A percentile compares a stretch with the other conserved stretches of the same genome.
These are phyloP conservation scores for Tinamus major DNA, from an alignment of 2,797 vertebrate species.

Conservation along the genomic window DNA sequence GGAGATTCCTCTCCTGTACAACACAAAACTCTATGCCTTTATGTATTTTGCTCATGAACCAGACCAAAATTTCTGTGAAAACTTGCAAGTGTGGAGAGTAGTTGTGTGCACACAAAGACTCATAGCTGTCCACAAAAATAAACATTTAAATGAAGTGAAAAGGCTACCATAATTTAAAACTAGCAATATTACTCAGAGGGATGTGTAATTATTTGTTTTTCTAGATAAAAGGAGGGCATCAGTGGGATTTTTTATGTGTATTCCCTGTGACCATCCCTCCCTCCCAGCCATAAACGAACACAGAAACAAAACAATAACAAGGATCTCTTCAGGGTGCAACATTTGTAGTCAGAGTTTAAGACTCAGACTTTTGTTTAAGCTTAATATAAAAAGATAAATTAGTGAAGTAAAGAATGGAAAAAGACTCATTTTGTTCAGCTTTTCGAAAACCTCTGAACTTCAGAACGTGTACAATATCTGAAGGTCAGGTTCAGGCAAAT, in stretches of 20 bases:
- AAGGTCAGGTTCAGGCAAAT: neutral
- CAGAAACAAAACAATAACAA: neutral
- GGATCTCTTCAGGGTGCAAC: neutral
- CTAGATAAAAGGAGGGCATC: conserved; percentile 22
- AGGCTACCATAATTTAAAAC: conserved; percentile 50
- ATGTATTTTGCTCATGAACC: neutral
- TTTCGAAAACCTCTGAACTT: neutral
- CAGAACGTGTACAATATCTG: neutral
- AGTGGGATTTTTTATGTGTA: neutral
- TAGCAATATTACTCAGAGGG: conserved; percentile 3
- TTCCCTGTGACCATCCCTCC: neutral
- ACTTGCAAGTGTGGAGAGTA: conserved; percentile 15
- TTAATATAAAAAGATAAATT: neutral
- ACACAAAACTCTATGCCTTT: neutral
- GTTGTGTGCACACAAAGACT: conserved; percentile 5
- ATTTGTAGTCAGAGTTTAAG: neutral
- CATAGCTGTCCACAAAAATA: conserved; percentile 51
- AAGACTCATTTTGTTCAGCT: neutral
- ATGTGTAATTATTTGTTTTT: conserved; percentile 62
- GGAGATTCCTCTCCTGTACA: neutral
- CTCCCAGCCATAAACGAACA: conserved; percentile 1
- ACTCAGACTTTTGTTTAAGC: neutral
- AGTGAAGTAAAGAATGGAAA: neutral
- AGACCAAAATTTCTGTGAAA: neutral
- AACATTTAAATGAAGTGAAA: conserved; percentile 54